Conservation (phyloP, 2,113 vertebrate genomes). For the Tauraco erythrolophus region DNA sequence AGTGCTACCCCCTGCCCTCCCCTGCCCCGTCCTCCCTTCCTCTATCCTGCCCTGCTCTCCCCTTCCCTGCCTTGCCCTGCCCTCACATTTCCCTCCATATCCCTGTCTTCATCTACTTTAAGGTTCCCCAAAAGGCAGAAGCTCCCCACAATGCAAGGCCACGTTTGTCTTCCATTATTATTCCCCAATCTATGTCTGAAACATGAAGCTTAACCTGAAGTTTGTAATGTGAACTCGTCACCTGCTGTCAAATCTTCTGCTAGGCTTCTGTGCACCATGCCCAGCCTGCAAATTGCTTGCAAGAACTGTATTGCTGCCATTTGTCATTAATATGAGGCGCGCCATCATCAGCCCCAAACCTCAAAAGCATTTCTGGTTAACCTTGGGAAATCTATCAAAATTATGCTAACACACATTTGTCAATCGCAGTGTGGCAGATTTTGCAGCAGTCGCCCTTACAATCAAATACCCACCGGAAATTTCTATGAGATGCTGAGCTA, state of each 20-base stretch:
- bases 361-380: constrained; percentile 46
- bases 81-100: background rate
- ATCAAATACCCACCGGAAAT: background rate
- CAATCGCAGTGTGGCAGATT: background rate
- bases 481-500: background rate
- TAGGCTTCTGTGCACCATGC: constrained; percentile 1
- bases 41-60: no score
- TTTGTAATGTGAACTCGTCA: background rate
- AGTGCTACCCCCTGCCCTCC: background rate
- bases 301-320: constrained; percentile 3
- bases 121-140: background rate
- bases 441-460: background rate
- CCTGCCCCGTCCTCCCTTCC: no score
- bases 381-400: constrained; percentile 64
- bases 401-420: constrained; percentile 33
- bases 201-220: background rate
- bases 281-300: constrained; percentile 45
- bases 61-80: background rate
- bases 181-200: background rate
- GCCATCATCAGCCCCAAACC: constrained; percentile 28
- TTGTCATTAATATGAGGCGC: constrained; percentile 49
- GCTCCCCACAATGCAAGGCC: background rate
- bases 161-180: background rate
- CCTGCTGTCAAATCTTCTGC: background rate
- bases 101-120: background rate